phyloP scores from a whole-genome alignment of 2,888 invertebrate genomes.

The Calameuta filiformis region DNA sequence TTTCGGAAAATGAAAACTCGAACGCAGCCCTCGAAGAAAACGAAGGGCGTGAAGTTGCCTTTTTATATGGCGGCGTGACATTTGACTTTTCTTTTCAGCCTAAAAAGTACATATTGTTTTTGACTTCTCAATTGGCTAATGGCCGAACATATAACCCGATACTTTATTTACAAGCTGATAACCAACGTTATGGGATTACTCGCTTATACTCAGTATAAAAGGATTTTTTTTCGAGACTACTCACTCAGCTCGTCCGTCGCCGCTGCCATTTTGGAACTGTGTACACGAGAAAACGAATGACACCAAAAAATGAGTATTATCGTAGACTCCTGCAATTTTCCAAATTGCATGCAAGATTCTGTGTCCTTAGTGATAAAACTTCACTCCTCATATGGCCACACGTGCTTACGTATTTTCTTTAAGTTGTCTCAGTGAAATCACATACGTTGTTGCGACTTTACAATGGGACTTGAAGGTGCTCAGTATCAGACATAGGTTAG shows the following conservation, averaged over 20 bases:
- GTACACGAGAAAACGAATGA: constrained; percentile 36
- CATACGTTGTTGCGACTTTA: not conserved
- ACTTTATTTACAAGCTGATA: constrained; percentile 10
- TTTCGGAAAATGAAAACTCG: constrained; percentile 17
- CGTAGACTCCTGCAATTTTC: not conserved
- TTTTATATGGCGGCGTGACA: constrained; percentile 47
- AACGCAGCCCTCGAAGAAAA: constrained; percentile 22
- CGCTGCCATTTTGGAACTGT: constrained; percentile 60
- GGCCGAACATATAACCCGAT: constrained; percentile 11
- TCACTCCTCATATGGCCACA: not conserved
- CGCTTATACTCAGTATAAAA: constrained; percentile 18
- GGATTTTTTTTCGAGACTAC: constrained; percentile 39
- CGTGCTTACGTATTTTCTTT: not conserved
- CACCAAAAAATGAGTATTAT: constrained; percentile 11
- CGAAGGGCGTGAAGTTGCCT: constrained; percentile 36
- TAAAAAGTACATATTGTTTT: constrained; percentile 19
- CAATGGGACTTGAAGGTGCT: not conserved
- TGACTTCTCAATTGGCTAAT: not conserved
- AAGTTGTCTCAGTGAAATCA: not conserved
- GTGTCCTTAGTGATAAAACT: not conserved
- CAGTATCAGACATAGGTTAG: not conserved
- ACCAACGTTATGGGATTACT: constrained; percentile 4
- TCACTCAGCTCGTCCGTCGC: constrained; percentile 61
- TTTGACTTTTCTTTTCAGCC: constrained; percentile 40
- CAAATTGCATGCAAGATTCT: not conserved